Evolutionary conservation across 2,113 vertebrate genomes (phyloP), one percentile per base, ranked within the genome.

Genomic region (Lonchura striata): DNA sequence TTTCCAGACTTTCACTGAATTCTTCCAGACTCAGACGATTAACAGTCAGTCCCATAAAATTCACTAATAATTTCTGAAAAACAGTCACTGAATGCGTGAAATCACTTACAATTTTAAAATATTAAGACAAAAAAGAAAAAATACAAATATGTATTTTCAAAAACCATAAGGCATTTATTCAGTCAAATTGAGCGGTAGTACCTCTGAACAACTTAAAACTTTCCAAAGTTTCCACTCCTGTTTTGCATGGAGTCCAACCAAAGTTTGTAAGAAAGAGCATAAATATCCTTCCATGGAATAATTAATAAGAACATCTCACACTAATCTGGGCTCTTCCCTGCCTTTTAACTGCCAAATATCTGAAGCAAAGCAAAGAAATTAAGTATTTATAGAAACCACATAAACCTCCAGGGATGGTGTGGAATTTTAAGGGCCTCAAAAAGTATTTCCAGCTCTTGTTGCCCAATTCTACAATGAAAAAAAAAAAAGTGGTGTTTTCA

Each of bases 341-440:
- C 10, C 41, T 94, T 79, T 60, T 78, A 83, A 86, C 76, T 92
- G 81, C 85, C 71, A 92, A 78, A 78, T 56, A 90, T 80, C 52
- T 78, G 68, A 96, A 90, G 64, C 49, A 86, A 94, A 8, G 10
- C 68, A 84, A 94, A 94, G 39, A 90, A 91, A 95, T 64, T 20
- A 75, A 65, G 70, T 92, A 96, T 95, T 95, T 93, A 93, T 88
- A 86, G 87, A 95, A 92, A 84, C 74, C 44, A 60, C 83, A 94
- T 41, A 53, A 88, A 56, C 68, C 79, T 81, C 79, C 25, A 75
- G 92, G 82, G 94, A 90, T 59, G 88, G 22, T 63, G 14, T 18
- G 56, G 71, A 92, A 88, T 94, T 93, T 86, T 88, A 90, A 88
- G 31, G 42, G 53, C 37, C 56, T 83, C 76, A 61, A 69, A 33